Base-by-base conservation (phyloP, 1,140 invertebrate genomes). In the Lordiphosa collinella region DNA sequence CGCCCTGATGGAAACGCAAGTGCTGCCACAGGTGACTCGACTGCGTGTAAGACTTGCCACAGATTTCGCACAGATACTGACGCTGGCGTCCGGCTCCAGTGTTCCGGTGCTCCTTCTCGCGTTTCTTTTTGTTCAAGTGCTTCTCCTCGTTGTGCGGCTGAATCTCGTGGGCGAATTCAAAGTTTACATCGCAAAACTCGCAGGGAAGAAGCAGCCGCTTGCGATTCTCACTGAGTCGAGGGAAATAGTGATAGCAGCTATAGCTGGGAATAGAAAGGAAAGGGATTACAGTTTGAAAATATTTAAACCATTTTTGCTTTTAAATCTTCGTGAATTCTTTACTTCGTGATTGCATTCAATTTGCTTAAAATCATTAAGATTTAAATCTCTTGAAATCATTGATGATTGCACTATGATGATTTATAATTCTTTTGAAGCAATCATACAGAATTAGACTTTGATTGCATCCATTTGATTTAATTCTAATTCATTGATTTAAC, bases 1-100 rank as follows among this genome's bases (percentile, higher is more conserved):
- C 91, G 32, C 90, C 90, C 87, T 90, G 91, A 66, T 92, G 92
- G 55, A 92, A 92, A 48, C 91, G 88, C 67, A 92, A 90, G 49
- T 92, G 91, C 41, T 92, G 91, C 91, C 92, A 92, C 56, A 92
- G 86, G 61, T 92, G 91, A 36, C 91, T 92, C 0, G 92, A 92
- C 71, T 92, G 92, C 0, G 92, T 92, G 57, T 92, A 92, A 25
- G 91, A 91, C 36, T 92, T 90, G 2, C 91, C 91, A 55, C 92
- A 92, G 32, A 91, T 90, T 46, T 92, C 91, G 50, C 92, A 92
- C 6, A 92, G 88, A 51, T 91, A 92, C 14, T 91, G 91, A 32
- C 92, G 88, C n/a, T 70, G 18, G 9, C 76, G 74, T 0, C 61
- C 65, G 3, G 44, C 16, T 5, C 44, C 44, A 14, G 11, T 46